Conservation (phyloP, 2,113 vertebrate genomes). For the human (Homo sapiens) region GRCh38 chr14:80244501-80245000, state of each 20-base stretch:
- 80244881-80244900: conserved; percentile 17
- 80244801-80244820: background rate
- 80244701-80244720: background rate
- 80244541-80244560: conserved; percentile 1
- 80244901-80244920: background rate
- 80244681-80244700: background rate
- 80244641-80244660: background rate
- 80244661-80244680: background rate
- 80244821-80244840: background rate
- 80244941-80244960: background rate
- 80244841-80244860: background rate
- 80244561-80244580: background rate
- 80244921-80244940: background rate
- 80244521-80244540: background rate
- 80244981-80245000: background rate
- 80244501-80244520: background rate
- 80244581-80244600: background rate
- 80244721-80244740: background rate
- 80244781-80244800: background rate
- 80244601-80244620: background rate
- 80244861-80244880: background rate
- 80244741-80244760: background rate
- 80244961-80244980: background rate
- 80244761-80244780: background rate
- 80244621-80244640: background rate